Percentiles rank a stretch among this genome's conserved stretches.
Evolutionary conservation across 2,888 invertebrate species (phyloP).

Genomic region (Trilocha varians): DNA sequence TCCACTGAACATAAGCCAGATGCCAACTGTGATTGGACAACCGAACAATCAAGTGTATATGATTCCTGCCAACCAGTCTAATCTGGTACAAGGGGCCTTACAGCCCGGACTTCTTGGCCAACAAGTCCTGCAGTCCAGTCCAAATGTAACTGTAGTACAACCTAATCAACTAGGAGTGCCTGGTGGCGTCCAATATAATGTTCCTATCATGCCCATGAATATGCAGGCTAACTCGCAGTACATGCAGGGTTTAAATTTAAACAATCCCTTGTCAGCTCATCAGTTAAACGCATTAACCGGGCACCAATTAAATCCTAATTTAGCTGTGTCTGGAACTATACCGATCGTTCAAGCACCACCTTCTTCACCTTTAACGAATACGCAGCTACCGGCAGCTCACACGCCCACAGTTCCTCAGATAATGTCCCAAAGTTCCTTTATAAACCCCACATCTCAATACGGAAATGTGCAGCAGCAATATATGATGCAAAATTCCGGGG

Average conservation of each 20-base stretch:
- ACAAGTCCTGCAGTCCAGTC: slow-evolving; percentile 53
- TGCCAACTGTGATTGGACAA: slow-evolving; percentile 54
- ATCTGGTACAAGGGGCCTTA: slow-evolving; percentile 44
- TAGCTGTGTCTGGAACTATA: slow-evolving; percentile 43
- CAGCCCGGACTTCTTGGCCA: slow-evolving; percentile 50
- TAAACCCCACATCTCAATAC: slow-evolving; percentile 55
- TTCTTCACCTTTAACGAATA: slow-evolving; percentile 40
- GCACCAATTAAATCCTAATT: slow-evolving; percentile 48
- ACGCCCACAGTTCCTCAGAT: slow-evolving; percentile 48
- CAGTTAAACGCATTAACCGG: slow-evolving; percentile 57
- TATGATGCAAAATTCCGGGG: slow-evolving; percentile 48
- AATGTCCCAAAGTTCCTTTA: slow-evolving; percentile 45
- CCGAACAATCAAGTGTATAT: slow-evolving; percentile 63
- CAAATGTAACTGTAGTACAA: slow-evolving; percentile 64
- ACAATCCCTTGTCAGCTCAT: slow-evolving; percentile 58
- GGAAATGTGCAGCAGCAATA: slow-evolving; percentile 51
- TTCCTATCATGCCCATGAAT: slow-evolving; percentile 61
- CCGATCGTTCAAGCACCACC: slow-evolving; percentile 57
- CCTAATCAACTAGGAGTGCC: slow-evolving; percentile 58
- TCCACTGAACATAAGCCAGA: slow-evolving; percentile 54
- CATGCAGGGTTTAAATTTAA: slow-evolving; percentile 57
- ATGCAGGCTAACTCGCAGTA: slow-evolving; percentile 55
- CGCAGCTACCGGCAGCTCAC: slow-evolving; percentile 43
- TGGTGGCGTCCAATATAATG: slow-evolving; percentile 58
- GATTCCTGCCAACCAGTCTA: slow-evolving; percentile 60